These are phyloP conservation scores for Epinotia demarniana DNA, from an alignment of 2,888 invertebrate species.

Conservation along the genomic window DNA sequence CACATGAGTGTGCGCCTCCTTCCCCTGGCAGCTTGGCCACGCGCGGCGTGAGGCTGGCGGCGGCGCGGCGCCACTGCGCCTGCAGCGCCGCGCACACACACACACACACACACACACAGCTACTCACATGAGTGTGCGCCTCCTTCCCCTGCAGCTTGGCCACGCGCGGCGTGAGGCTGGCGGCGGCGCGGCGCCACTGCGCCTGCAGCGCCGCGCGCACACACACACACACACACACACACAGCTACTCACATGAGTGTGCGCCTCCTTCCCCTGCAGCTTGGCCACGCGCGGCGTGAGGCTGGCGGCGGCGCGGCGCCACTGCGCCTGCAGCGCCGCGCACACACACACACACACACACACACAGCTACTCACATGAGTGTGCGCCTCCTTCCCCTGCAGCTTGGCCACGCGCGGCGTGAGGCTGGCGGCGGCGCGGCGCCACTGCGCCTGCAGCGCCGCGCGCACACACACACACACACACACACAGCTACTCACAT, in stretches of 20 bases:
- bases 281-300: background rate
- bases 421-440: no score
- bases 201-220: constrained; percentile 51
- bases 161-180: no score
- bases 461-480: no score
- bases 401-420: no score
- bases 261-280: background rate
- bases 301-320: background rate
- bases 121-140: constrained; percentile 48
- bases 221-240: no score
- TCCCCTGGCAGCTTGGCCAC: constrained; percentile 54
- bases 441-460: no score
- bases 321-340: no score
- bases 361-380: constrained; percentile 1
- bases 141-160: no score
- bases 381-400: background rate
- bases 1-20: constrained; percentile 40
- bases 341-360: no score
- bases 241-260: background rate
- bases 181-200: constrained; percentile 65
- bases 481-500: no score
- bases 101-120: no score
- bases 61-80: constrained; percentile 55
- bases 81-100: constrained; percentile 64
- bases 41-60: constrained; percentile 51